Conservation (phyloP, 2,113 vertebrate genomes). For the Rhea pennata region DNA sequence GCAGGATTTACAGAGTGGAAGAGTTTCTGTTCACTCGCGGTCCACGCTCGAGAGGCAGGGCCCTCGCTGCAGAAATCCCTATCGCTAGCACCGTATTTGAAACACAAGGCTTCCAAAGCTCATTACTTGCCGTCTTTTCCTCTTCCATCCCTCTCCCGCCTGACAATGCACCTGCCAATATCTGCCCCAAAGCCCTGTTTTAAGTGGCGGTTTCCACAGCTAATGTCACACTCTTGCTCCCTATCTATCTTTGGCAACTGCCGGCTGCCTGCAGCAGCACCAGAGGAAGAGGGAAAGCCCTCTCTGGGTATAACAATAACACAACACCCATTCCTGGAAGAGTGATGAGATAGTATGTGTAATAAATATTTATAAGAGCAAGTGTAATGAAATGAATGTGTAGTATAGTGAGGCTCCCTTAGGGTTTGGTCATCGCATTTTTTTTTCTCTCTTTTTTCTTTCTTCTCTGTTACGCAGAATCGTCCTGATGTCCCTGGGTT, state of each 20-base stretch:
- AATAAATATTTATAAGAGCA: conserved; percentile 75
- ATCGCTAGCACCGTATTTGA: neutral
- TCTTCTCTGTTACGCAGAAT: conserved; percentile 54
- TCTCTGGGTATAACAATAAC: conserved; percentile 35
- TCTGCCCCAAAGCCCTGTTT: conserved; percentile 52
- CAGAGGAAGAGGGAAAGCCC: conserved; percentile 30
- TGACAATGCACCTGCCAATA: conserved; percentile 60
- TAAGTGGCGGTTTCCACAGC: conserved; percentile 53
- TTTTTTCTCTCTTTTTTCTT: conserved; percentile 41
- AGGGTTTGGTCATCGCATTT: conserved; percentile 59
- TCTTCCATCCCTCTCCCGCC: conserved; percentile 25
- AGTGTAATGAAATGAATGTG: conserved; percentile 68
- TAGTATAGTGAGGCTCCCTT: conserved; percentile 51
- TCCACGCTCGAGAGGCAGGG: neutral
- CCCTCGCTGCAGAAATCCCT: neutral
- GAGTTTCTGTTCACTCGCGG: rapidly evolving
- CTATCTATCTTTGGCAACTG: conserved; percentile 33
- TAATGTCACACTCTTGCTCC: conserved; percentile 43
- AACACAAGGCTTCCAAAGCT: conserved; percentile 17
- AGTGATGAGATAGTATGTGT: conserved; percentile 49
- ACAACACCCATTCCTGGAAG: conserved; percentile 53
- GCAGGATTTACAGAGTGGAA: neutral
- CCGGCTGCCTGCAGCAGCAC: conserved; percentile 24
- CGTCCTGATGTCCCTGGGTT: conserved; percentile 66
- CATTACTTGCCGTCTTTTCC: conserved; percentile 22